phyloP scores from a whole-genome alignment of 2,113 vertebrate genomes.

The Pipra filicauda region DNA sequence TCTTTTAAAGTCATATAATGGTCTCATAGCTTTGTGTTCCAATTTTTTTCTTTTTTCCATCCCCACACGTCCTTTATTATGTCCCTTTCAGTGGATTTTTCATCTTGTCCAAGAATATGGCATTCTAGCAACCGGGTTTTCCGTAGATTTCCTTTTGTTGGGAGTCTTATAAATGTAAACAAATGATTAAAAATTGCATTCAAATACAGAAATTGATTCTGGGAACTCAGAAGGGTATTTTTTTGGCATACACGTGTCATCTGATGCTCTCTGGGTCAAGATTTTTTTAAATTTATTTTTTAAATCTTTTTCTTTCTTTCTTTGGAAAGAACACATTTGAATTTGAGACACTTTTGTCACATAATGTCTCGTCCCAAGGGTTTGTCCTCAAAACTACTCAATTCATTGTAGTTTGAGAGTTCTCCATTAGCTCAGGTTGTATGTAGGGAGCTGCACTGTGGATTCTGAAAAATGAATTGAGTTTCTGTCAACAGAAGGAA shows the following conservation, averaged over 20 bases:
- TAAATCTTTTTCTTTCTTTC: neutral
- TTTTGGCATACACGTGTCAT: neutral
- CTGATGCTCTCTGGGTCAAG: neutral
- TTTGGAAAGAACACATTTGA: neutral
- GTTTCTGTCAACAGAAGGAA: constrained; percentile 2
- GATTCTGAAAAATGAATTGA: neutral
- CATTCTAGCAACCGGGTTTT: neutral
- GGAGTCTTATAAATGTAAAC: neutral
- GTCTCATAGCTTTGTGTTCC: neutral
- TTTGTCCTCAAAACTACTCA: neutral
- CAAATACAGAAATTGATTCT: neutral
- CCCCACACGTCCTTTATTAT: neutral
- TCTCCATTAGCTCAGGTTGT: neutral
- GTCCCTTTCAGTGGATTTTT: neutral
- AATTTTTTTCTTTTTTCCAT: neutral
- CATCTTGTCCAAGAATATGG: neutral
- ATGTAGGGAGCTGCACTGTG: neutral
- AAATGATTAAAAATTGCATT: neutral
- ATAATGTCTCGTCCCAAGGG: neutral
- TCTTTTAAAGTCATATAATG: neutral
- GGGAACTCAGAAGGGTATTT: neutral
- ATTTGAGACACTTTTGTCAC: neutral
- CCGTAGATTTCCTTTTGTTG: neutral
- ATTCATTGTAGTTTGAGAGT: neutral
- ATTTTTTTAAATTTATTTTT: too few relatives aligned